Base-by-base conservation (phyloP, 2,888 invertebrate genomes). In the Melanostoma scalare region DNA sequence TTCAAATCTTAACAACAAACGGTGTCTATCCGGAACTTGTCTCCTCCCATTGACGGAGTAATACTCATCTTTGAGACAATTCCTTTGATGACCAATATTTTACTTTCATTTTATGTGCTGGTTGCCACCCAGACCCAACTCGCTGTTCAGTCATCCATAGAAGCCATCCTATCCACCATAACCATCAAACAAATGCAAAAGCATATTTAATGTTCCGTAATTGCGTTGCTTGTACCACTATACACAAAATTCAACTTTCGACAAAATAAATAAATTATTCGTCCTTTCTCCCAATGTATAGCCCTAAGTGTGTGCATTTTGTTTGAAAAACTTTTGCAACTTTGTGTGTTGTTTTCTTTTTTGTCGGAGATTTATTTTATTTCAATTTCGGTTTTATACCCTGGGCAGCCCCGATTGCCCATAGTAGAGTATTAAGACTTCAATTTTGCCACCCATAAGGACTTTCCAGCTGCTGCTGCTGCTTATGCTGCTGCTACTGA, bases 161-260 rank as follows among this genome's bases (percentile, higher is more conserved):
- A 53, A 50, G 52, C 61, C 73, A 74, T 56, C 63, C 68, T 44
- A 40, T 61, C 33, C 2, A 53, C 53, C 48, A 46, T 20, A 20
- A 53, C 73, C 72, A 79, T 76, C 72, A 85, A 69, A 63, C 60
- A 61, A 85, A 76, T 86, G 80, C 78, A 86, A 86, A 86, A 86
- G 87, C 86, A 87, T 87, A 87, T 87, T 87, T 87, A 86, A 87
- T 87, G 87, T 86, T 85, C 81, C 84, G 86, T 86, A 86, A 86
- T 86, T 86, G 86, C 86, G 85, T 86, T 86, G 67, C 84, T 85
- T 78, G 75, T 85, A 86, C 79, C 61, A 53, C 75, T 72, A 61
- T 72, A 76, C 52, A 78, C 46, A 72, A 71, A 75, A 79, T 60
- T 72, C 46, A 60, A 61, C 44, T 69, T 44, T 53, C 36, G 30